Conservation (phyloP, 2,113 vertebrate genomes). For the Oreocharis arfaki region DNA sequence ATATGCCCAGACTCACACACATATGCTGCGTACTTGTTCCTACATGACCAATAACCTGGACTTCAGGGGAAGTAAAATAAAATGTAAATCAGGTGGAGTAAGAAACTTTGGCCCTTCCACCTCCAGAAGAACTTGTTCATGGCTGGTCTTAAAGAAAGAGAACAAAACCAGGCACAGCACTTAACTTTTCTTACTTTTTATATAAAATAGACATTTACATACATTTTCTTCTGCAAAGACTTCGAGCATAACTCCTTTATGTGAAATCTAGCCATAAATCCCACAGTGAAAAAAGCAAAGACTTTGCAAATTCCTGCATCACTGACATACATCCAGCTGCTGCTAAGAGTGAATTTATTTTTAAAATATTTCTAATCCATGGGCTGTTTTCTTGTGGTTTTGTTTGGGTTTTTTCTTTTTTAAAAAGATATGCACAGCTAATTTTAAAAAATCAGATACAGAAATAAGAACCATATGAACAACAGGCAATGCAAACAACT, state of each 20-base stretch:
- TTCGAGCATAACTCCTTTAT: slow-evolving; percentile 25
- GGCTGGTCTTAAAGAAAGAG: neutral
- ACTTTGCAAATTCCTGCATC: slow-evolving; percentile 32
- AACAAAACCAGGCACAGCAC: slow-evolving; percentile 31
- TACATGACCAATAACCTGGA: neutral
- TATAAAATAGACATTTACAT: slow-evolving; percentile 77
- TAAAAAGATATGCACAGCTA: slow-evolving; percentile 3
- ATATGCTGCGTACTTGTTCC: neutral
- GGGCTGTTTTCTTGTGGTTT: neutral
- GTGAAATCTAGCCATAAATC: slow-evolving; percentile 50
- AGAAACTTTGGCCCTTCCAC: neutral
- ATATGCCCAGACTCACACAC: neutral
- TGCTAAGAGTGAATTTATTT: slow-evolving; percentile 21
- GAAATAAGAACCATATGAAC: slow-evolving; percentile 33
- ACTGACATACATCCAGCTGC: slow-evolving; percentile 39
- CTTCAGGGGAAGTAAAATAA: neutral
- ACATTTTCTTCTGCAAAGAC: slow-evolving; percentile 67
- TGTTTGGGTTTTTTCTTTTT: neutral
- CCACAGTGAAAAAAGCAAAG: slow-evolving; percentile 50
- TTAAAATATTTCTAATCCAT: neutral
- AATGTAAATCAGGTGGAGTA: neutral
- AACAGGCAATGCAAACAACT: slow-evolving; percentile 7
- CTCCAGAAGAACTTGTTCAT: neutral
- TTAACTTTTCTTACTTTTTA: slow-evolving; percentile 65
- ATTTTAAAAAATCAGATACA: neutral